Percentiles rank a stretch among this genome's conserved stretches.
Evolutionary conservation across 2,888 invertebrate species (phyloP).

Genomic region (Dolichopus griseipennis): DNA sequence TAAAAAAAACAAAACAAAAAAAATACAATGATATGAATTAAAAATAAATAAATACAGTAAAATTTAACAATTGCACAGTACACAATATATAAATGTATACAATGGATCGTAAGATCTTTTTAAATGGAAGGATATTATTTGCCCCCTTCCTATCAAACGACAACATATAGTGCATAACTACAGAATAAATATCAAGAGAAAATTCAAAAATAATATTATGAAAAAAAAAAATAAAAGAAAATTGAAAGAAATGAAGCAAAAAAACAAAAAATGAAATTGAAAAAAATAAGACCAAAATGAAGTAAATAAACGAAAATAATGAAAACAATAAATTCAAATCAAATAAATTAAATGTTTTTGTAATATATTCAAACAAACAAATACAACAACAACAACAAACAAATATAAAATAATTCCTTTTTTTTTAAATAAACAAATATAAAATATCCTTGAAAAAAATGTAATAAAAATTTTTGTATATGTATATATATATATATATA

Average conservation of each 20-base stretch:
- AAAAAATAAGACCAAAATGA: not conserved
- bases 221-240: too few relatives aligned
- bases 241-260: too few relatives aligned
- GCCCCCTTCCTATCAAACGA: too few relatives aligned
- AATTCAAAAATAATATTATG: too few relatives aligned
- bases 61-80: not conserved
- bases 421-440: not conserved
- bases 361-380: not conserved
- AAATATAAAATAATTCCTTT: not conserved
- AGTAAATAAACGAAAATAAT: not conserved
- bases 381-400: not conserved
- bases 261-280: not conserved
- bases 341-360: not conserved
- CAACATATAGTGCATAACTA: too few relatives aligned
- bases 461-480: not conserved
- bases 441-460: constrained; percentile 8
- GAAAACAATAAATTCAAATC: not conserved
- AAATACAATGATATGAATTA: not conserved
- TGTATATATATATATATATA: constrained; percentile 7
- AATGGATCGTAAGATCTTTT: too few relatives aligned
- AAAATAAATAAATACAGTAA: not conserved
- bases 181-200: too few relatives aligned
- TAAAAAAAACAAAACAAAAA: not conserved
- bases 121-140: too few relatives aligned
- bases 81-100: too few relatives aligned